Evolutionary conservation across 2,888 invertebrate species (phyloP).

Genomic region (Cinara cedri): DNA sequence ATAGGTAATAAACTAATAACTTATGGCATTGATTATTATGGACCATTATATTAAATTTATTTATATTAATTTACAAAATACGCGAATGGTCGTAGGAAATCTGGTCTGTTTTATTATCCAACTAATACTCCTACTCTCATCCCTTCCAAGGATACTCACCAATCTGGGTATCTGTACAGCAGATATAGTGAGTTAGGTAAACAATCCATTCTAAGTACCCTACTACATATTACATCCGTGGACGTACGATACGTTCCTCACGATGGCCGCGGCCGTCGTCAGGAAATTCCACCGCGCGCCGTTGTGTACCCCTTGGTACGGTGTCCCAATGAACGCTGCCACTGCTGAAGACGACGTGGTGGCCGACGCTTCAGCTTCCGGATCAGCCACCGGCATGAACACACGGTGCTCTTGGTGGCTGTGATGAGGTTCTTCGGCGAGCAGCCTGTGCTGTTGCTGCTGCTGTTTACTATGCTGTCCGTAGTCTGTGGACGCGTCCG

Average conservation of each 20-base stretch:
- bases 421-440: neutral
- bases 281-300: constrained; percentile 66
- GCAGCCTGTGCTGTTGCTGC: constrained; percentile 33
- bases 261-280: constrained; percentile 75
- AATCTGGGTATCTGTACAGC: too few relatives aligned
- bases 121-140: too few relatives aligned
- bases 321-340: constrained; percentile 32
- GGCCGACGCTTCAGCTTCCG: constrained; percentile 11
- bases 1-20: too few relatives aligned
- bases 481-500: constrained; percentile 65
- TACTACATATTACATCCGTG: constrained; percentile 76
- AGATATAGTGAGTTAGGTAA: too few relatives aligned
- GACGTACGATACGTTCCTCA: constrained; percentile 76
- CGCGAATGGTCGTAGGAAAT: too few relatives aligned
- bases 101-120: too few relatives aligned
- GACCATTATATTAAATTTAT: too few relatives aligned
- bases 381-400: constrained; percentile 59
- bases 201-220: constrained; percentile 58
- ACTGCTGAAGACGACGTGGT: constrained; percentile 58
- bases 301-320: constrained; percentile 55
- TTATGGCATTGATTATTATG: too few relatives aligned
- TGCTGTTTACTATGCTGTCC: constrained; percentile 59
- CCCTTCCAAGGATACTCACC: too few relatives aligned
- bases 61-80: too few relatives aligned
- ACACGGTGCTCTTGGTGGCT: constrained; percentile 45